phyloP scores from a whole-genome alignment of 2,113 vertebrate species.

The Lethenteron reissneri region DNA sequence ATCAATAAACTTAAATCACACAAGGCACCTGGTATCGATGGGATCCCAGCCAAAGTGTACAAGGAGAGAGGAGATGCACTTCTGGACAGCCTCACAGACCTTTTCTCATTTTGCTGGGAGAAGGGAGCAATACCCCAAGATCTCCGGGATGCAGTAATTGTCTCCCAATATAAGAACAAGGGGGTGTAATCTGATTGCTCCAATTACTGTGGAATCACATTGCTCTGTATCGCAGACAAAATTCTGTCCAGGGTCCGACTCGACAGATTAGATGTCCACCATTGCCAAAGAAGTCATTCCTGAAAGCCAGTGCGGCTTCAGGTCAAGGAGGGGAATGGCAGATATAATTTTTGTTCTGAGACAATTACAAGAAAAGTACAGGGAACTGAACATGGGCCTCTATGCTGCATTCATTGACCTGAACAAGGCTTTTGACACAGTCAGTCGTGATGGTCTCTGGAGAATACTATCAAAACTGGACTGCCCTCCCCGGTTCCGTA shows the following conservation, averaged over 20 bases:
- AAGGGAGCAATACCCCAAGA: not conserved
- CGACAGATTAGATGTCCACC: too few relatives aligned
- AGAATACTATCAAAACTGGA: not conserved
- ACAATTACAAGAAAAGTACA: not conserved
- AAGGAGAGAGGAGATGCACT: not conserved
- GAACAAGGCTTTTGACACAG: not conserved
- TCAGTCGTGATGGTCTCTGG: not conserved
- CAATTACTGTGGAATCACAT: not conserved
- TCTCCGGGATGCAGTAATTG: not conserved
- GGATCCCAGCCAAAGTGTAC: not conserved
- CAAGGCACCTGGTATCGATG: not conserved
- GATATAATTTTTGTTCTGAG: not conserved
- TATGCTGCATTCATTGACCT: slow-evolving; percentile 3
- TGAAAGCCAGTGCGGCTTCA: not conserved
- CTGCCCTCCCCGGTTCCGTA: too few relatives aligned
- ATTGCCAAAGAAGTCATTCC: not conserved
- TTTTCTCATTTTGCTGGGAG: not conserved
- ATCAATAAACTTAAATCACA: not conserved
- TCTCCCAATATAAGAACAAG: not conserved
- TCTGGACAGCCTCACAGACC: not conserved
- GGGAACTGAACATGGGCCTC: not conserved
- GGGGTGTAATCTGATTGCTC: not conserved
- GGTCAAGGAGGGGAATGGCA: not conserved
- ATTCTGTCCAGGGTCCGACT: not conserved
- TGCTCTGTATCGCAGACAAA: not conserved